These are phyloP conservation scores for Montifringilla adamsi DNA, from an alignment of 2,113 vertebrate genomes.

Conservation along the genomic window DNA sequence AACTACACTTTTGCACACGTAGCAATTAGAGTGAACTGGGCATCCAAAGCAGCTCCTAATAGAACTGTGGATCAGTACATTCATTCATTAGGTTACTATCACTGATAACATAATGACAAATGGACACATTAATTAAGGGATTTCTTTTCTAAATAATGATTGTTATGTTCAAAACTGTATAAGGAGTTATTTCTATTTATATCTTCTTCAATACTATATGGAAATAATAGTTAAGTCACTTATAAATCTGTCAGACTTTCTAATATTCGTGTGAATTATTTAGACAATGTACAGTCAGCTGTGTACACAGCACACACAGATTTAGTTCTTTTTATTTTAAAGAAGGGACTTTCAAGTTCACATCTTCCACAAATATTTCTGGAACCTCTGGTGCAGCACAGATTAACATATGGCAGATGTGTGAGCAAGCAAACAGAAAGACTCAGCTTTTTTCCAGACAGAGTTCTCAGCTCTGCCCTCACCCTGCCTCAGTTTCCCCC, in stretches of 20 bases:
- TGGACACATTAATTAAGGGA: background rate
- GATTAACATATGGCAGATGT: background rate
- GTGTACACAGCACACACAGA: background rate
- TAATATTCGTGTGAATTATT: background rate
- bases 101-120: background rate
- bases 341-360: background rate
- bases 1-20: conserved; percentile 54
- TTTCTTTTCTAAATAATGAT: background rate
- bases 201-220: background rate
- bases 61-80: background rate
- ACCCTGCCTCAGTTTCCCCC: background rate
- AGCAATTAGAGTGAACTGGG: conserved; percentile 47
- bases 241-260: background rate
- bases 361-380: background rate
- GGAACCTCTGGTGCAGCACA: background rate
- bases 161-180: background rate
- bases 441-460: background rate
- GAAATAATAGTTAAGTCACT: background rate
- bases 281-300: background rate
- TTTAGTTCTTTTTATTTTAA: too few species aligned
- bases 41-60: background rate
- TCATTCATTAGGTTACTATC: background rate
- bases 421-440: background rate
- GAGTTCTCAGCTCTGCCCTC: background rate
- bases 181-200: background rate